Percentiles rank a stretch among this genome's conserved stretches.
Evolutionary conservation across 1,140 invertebrate genomes (phyloP).

Genomic region (Dinoponera quadriceps): DNA sequence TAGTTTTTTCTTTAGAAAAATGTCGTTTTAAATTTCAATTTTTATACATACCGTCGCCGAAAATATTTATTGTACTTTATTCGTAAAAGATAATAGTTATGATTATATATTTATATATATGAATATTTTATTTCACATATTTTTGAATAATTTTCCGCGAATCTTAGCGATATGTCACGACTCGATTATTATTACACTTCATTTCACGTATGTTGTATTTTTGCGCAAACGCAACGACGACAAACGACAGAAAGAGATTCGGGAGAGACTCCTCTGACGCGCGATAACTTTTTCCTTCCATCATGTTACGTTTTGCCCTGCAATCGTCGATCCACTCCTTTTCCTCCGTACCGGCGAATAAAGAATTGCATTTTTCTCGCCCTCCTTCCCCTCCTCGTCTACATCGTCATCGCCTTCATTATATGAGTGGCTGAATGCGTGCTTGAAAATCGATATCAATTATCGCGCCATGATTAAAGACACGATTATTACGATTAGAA

Average conservation of each 20-base stretch:
- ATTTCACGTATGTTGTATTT: not conserved
- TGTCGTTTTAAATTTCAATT: no score
- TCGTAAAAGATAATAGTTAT: not conserved
- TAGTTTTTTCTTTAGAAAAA: no score
- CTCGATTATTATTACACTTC: no score
- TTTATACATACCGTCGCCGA: no score
- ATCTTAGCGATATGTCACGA: no score
- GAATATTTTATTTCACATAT: not conserved
- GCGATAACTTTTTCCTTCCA: not conserved
- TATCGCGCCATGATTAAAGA: slow-evolving; percentile 19
- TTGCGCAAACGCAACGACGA: not conserved
- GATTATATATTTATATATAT: not conserved
- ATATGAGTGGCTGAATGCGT: not conserved
- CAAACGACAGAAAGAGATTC: not conserved
- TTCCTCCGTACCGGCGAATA: not conserved
- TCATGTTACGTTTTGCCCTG: not conserved
- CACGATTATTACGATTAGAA: slow-evolving; percentile 14
- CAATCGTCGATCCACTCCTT: not conserved
- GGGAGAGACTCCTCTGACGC: not conserved
- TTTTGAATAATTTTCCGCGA: no score
- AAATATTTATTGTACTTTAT: no score
- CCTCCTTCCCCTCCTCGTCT: not conserved
- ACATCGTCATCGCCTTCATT: not conserved
- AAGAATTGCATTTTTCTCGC: slow-evolving; percentile 8
- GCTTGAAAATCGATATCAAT: slow-evolving; percentile 38